phyloP scores from a whole-genome alignment of 2,113 vertebrate genomes.

The Ptilonorhynchus violaceus region DNA sequence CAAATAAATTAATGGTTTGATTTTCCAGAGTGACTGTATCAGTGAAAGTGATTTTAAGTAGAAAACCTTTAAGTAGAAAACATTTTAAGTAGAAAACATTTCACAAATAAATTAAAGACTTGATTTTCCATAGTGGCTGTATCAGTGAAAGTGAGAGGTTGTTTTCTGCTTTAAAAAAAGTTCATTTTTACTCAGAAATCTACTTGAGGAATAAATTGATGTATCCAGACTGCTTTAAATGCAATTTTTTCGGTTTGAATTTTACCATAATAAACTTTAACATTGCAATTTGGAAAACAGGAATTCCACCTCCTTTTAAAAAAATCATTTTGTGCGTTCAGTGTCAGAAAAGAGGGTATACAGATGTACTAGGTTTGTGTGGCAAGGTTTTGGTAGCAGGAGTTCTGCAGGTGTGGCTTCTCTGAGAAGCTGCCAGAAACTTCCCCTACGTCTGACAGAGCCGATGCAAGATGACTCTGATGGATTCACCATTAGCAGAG shows the following conservation, averaged over 20 bases:
- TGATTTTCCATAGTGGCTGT: neutral
- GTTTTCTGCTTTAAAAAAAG: neutral
- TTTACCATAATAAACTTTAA: neutral
- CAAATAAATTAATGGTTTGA: neutral
- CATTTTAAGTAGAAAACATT: neutral
- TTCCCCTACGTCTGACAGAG: neutral
- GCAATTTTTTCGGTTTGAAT: neutral
- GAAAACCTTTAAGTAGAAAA: too few species aligned
- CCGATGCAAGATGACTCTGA: rapidly evolving
- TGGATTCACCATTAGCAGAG: neutral
- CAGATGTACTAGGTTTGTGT: rapidly evolving
- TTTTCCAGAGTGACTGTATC: neutral
- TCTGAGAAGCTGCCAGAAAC: neutral
- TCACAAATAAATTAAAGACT: neutral
- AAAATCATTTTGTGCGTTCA: neutral
- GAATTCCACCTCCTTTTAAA: neutral
- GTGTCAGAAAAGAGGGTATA: neutral
- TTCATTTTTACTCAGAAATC: neutral
- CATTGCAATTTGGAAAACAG: neutral
- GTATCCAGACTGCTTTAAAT: neutral
- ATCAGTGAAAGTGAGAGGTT: neutral
- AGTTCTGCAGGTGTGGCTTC: neutral
- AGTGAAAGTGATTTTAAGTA: neutral
- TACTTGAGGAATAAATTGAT: neutral
- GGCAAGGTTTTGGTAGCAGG: neutral